Percentiles rank a stretch among this genome's conserved stretches.
These are phyloP conservation scores for Epizoanthus rinbou DNA, from an alignment of 92 coral and sea anemone genomes.

Conservation along the genomic window DNA sequence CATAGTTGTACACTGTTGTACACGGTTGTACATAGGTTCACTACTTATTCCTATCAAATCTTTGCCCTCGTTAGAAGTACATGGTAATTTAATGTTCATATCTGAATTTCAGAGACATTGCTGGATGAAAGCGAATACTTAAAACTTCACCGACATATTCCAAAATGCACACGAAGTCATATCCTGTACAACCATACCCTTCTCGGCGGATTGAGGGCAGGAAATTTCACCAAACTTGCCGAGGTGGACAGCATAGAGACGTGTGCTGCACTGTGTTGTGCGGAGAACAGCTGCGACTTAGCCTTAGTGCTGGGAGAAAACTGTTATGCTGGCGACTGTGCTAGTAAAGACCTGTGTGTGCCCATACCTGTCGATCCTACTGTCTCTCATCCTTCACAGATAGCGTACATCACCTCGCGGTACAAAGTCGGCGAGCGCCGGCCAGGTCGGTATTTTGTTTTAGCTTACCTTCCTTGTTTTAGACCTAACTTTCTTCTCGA, in stretches of 20 bases:
- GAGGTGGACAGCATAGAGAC: slow-evolving; percentile 99
- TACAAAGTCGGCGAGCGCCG: slow-evolving; percentile 64
- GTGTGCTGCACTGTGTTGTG: slow-evolving; percentile 98
- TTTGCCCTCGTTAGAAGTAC: neutral
- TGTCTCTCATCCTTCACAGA: slow-evolving; percentile 77
- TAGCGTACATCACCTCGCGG: slow-evolving; percentile 93
- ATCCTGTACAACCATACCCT: slow-evolving; percentile 95
- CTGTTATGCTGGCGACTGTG: slow-evolving; percentile 99
- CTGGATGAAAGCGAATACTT: slow-evolving; percentile 66
- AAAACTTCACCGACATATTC: slow-evolving; percentile 67
- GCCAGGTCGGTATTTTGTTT: slow-evolving; percentile 41
- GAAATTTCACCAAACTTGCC: slow-evolving; percentile 93
- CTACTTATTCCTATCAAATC: too few relatives aligned
- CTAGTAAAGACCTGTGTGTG: slow-evolving; percentile 85
- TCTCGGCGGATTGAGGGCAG: slow-evolving; percentile 93
- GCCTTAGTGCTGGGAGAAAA: slow-evolving; percentile 94
- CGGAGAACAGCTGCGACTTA: slow-evolving; percentile 91
- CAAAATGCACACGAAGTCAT: slow-evolving; percentile 96
- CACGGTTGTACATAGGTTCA: too few relatives aligned
- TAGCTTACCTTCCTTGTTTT: too few relatives aligned
- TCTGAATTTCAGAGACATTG: slow-evolving; percentile 63
- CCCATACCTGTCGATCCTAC: slow-evolving; percentile 74
- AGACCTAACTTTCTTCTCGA: too few relatives aligned
- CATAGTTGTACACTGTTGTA: too few relatives aligned
- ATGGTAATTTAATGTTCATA: neutral